Evolutionary conservation across 2,797 vertebrate genomes (phyloP).

Genomic region (Epinephelus awoara): DNA sequence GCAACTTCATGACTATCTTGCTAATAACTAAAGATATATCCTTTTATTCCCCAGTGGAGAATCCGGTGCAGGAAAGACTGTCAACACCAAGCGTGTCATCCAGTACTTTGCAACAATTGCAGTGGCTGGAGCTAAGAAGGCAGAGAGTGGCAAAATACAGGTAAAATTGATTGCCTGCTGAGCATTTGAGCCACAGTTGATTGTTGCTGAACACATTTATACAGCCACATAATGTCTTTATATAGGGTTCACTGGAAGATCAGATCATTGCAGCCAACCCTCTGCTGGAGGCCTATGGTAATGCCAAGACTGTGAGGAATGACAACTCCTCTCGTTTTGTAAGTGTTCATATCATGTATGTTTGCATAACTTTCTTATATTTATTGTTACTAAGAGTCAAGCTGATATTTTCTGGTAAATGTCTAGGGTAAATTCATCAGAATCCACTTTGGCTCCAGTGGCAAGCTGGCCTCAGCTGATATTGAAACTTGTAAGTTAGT

Average conservation of each 20-base stretch:
- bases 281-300: slow-evolving; percentile 91
- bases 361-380: not conserved
- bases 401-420: slow-evolving; percentile 27
- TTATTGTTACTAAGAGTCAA: not conserved
- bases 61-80: slow-evolving; percentile 80
- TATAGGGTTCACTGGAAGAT: slow-evolving; percentile 89
- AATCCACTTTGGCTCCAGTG: slow-evolving; percentile 53
- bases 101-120: slow-evolving; percentile 80
- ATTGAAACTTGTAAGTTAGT: slow-evolving; percentile 65
- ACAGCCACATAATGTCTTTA: not conserved
- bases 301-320: slow-evolving; percentile 92
- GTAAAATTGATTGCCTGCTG: slow-evolving; percentile 38
- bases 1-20: not conserved
- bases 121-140: slow-evolving; percentile 49
- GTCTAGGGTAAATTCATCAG: slow-evolving; percentile 64
- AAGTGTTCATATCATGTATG: slow-evolving; percentile 18
- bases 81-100: slow-evolving; percentile 82
- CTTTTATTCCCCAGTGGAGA: slow-evolving; percentile 59
- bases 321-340: slow-evolving; percentile 90
- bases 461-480: slow-evolving; percentile 67
- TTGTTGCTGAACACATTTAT: slow-evolving; percentile 21
- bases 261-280: slow-evolving; percentile 90
- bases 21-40: not conserved
- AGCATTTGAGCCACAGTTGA: not conserved
- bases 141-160: slow-evolving; percentile 54